Evolutionary conservation across 2,888 invertebrate species (phyloP), one percentile per base, ranked within the genome.

Genomic region (Amiota communis): DNA sequence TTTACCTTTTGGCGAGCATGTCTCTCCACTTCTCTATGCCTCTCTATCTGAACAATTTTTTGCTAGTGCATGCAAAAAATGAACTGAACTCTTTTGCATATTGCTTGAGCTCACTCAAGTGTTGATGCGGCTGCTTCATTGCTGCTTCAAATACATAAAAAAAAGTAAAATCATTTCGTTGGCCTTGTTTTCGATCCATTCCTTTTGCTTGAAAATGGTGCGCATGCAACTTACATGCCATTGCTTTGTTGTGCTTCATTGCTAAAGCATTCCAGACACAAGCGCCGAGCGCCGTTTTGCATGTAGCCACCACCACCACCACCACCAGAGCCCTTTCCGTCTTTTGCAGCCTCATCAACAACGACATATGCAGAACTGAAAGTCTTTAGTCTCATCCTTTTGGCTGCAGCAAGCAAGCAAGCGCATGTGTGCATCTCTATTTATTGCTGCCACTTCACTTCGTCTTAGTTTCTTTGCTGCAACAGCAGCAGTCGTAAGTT

Each of bases 1-100:
- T 87, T 86, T 79, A 78, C 84, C 84, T 83, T 83, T 84, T 79
- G 84, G 83, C 81, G 84, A 80, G 76, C 59, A 59, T 4, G 8
- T 15, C 59, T 6, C 36, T 36, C 36, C 36, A 2, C 6, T 6
- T 36, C 36, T 36, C 36, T 36, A 2, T 36, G 4, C 6, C 6
- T 23, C 73, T 56, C 68, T 53, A 75, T 76, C 77, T 68, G 72
- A 1, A n/a, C n/a, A n/a, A n/a, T n/a, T n/a, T n/a, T n/a, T n/a
- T 36, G 36, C 36, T 23, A 3, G 8, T 36, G 36, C 36, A 36
- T 6, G 36, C 36, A 2, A 36, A 36, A 36, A 36, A 2, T 6
- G 6, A 36, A 36, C 8, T 12, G 2, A 56, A 36, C 79, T 82
- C 80, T 80, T 83, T 83, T 83, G 83, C 83, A 83, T 83, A 83